A percentile compares a stretch with the other conserved stretches of the same genome.
phyloP scores from a whole-genome alignment of 2,797 vertebrate species.

The Sciurus carolinensis region DNA sequence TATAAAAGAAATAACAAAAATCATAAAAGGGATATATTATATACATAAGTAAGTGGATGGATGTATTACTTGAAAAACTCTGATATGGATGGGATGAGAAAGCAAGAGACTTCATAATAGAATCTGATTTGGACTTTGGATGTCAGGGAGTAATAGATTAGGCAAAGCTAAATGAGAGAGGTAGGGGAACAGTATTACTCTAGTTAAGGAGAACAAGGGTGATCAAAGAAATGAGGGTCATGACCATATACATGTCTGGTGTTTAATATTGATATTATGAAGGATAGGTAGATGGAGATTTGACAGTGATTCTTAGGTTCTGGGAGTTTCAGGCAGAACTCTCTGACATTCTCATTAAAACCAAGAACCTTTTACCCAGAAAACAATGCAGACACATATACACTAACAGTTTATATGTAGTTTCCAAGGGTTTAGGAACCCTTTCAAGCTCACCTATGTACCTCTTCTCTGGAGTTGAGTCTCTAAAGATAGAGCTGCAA shows the following conservation, averaged over 20 bases:
- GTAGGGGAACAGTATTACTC: not conserved
- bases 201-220: not conserved
- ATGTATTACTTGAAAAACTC: not conserved
- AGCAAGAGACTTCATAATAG: not conserved
- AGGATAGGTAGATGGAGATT: not conserved
- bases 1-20: constrained; percentile 26
- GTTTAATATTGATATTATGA: not conserved
- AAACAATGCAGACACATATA: not conserved
- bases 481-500: not conserved
- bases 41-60: not conserved
- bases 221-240: not conserved
- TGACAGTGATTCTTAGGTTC: constrained; percentile 26
- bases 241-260: not conserved
- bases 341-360: constrained; percentile 17
- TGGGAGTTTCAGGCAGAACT: not conserved
- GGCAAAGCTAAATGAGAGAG: not conserved
- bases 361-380: not conserved
- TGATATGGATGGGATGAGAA: not conserved
- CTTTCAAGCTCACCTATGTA: not conserved
- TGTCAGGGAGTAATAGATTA: not conserved
- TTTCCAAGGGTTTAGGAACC: not conserved
- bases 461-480: not conserved
- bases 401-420: not conserved
- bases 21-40: not conserved
- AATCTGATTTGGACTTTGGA: not conserved